Percentiles rank a stretch among this genome's conserved stretches.
phyloP scores from a whole-genome alignment of 2,113 vertebrate species.

The Melanerpes aurifrons region DNA sequence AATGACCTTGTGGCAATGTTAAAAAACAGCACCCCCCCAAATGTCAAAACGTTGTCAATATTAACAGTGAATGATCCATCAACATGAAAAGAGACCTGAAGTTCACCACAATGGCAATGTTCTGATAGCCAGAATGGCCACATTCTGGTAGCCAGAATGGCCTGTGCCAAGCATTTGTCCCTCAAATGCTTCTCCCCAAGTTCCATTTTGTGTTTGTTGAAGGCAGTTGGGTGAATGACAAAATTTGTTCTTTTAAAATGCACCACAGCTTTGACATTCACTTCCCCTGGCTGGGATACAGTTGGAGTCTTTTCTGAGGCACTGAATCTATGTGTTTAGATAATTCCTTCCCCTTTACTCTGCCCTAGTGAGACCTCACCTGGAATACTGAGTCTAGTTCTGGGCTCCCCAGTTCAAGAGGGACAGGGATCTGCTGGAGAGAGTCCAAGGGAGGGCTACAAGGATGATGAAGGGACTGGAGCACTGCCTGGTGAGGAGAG shows the following conservation, averaged over 20 bases:
- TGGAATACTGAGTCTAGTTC: too few species aligned
- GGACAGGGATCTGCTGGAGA: too few species aligned
- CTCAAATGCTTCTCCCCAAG: neutral
- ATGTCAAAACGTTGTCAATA: neutral
- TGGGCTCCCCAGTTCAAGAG: too few species aligned
- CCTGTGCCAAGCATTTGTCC: neutral
- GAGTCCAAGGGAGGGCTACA: too few species aligned
- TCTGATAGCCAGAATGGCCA: neutral
- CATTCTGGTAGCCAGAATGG: too few species aligned
- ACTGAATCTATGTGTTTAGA: neutral
- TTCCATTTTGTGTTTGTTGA: neutral
- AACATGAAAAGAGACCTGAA: neutral
- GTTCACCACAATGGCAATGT: neutral
- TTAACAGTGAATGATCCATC: neutral
- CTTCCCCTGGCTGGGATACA: neutral
- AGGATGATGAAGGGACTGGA: too few species aligned
- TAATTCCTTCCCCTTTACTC: neutral
- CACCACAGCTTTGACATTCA: neutral
- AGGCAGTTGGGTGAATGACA: neutral
- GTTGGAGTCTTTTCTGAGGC: slow-evolving; percentile 8
- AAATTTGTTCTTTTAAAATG: neutral
- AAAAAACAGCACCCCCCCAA: neutral
- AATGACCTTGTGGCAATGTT: slow-evolving; percentile 9
- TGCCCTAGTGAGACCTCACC: too few species aligned
- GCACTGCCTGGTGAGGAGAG: too few species aligned